Percentiles rank a stretch among this genome's conserved stretches.
Evolutionary conservation across 2,113 vertebrate species (phyloP).

Genomic region (Brachyistius frenatus): DNA sequence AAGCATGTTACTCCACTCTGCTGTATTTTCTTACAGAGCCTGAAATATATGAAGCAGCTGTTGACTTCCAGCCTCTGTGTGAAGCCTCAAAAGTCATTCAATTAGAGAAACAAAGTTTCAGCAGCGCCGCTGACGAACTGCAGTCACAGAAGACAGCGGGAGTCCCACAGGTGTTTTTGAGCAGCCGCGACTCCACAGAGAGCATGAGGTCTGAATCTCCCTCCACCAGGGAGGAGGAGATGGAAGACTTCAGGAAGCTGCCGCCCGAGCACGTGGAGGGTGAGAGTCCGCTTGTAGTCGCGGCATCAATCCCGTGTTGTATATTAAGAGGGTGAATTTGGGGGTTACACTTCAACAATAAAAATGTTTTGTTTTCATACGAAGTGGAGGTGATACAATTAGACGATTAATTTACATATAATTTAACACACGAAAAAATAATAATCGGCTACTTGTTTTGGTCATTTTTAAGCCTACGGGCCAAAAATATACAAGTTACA

Average conservation of each 20-base stretch:
- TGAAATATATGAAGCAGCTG: conserved; percentile 15
- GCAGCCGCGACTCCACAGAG: conserved; percentile 59
- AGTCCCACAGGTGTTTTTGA: conserved; percentile 8
- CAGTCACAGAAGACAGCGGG: conserved; percentile 7
- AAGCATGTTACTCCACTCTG: background rate
- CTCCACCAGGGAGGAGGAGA: background rate
- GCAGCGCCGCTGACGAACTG: background rate
- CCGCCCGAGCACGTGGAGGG: conserved; percentile 54
- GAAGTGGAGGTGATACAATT: too few species aligned
- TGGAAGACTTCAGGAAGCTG: conserved; percentile 72
- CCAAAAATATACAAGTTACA: background rate
- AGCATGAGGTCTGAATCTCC: conserved; percentile 24
- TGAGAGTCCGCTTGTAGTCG: conserved; percentile 48
- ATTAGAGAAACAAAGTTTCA: conserved; percentile 6
- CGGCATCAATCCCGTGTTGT: too few species aligned
- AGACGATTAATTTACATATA: too few species aligned
- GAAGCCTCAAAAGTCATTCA: conserved; percentile 62
- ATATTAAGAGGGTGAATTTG: too few species aligned
- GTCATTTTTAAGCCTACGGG: too few species aligned
- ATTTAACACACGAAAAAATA: too few species aligned
- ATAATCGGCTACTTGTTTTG: too few species aligned
- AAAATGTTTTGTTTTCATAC: too few species aligned
- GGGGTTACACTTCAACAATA: too few species aligned
- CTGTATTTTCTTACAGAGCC: conserved; percentile 72
- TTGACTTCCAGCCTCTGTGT: conserved; percentile 54